phyloP scores from a whole-genome alignment of 2,888 invertebrate genomes.

The Sialis fuliginosa region DNA sequence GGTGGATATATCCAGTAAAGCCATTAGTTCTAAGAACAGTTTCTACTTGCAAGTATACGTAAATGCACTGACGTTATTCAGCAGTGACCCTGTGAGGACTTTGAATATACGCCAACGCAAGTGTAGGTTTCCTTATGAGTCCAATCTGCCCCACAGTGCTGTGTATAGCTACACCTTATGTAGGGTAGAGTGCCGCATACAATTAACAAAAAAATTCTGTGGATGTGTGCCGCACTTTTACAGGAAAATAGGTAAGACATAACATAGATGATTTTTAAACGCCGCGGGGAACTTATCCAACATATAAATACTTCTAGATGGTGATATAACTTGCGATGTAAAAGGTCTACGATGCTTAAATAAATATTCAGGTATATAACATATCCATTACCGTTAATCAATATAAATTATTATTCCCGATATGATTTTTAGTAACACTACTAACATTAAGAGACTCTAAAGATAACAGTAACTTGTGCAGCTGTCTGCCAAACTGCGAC shows the following conservation, averaged over 20 bases:
- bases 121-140: constrained; percentile 49
- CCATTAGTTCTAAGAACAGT: constrained; percentile 17
- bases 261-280: background rate
- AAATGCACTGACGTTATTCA: constrained; percentile 20
- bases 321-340: constrained; percentile 39
- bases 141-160: constrained; percentile 41
- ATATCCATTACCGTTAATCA: background rate
- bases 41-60: constrained; percentile 21
- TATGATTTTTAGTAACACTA: constrained; percentile 13
- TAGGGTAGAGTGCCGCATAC: constrained; percentile 50
- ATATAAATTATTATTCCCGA: background rate
- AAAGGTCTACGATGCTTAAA: constrained; percentile 43
- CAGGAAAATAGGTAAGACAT: constrained; percentile 37
- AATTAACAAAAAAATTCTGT: constrained; percentile 39
- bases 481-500: constrained; percentile 48
- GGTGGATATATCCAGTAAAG: constrained; percentile 40
- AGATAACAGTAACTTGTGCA: constrained; percentile 30
- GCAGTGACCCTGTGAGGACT: constrained; percentile 17
- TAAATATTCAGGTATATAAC: constrained; percentile 30
- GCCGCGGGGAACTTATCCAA: background rate
- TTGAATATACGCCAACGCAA: constrained; percentile 45
- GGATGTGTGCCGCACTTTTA: constrained; percentile 61
- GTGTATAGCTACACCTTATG: constrained; percentile 54
- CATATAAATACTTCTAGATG: constrained; percentile 22
- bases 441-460: constrained; percentile 17